Evolutionary conservation across 2,113 vertebrate species (phyloP).

Genomic region (Alligator sinensis): DNA sequence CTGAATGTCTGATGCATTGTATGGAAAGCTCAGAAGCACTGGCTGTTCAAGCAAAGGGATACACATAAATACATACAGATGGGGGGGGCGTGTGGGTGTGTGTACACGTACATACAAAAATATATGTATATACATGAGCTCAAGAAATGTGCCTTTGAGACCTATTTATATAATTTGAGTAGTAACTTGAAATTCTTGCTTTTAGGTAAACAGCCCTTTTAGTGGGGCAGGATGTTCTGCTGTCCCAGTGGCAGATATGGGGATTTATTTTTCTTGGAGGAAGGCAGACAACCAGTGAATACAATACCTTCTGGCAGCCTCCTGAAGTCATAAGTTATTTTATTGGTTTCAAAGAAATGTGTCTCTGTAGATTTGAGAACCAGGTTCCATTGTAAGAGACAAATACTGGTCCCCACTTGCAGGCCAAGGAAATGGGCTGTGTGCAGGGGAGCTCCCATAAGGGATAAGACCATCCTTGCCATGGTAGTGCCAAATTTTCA

Average conservation of each 20-base stretch:
- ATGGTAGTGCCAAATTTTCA: not conserved
- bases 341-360: not conserved
- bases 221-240: not conserved
- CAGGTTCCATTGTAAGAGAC: not conserved
- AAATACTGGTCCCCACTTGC: not conserved
- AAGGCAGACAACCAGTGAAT: not conserved
- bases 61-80: not conserved
- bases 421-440: not conserved
- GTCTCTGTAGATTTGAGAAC: not conserved
- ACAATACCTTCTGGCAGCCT: not conserved
- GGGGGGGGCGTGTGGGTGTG: no score
- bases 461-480: not conserved
- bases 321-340: not conserved
- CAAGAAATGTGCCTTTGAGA: not conserved
- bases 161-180: not conserved
- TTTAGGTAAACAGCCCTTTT: not conserved
- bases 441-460: not conserved
- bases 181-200: not conserved
- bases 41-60: not conserved
- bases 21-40: not conserved
- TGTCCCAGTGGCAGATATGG: not conserved
- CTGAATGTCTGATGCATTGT: not conserved
- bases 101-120: no score
- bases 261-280: not conserved
- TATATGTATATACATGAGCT: not conserved